phyloP scores from a whole-genome alignment of 2,113 vertebrate genomes.

The Motacilla tschutschensis region DNA sequence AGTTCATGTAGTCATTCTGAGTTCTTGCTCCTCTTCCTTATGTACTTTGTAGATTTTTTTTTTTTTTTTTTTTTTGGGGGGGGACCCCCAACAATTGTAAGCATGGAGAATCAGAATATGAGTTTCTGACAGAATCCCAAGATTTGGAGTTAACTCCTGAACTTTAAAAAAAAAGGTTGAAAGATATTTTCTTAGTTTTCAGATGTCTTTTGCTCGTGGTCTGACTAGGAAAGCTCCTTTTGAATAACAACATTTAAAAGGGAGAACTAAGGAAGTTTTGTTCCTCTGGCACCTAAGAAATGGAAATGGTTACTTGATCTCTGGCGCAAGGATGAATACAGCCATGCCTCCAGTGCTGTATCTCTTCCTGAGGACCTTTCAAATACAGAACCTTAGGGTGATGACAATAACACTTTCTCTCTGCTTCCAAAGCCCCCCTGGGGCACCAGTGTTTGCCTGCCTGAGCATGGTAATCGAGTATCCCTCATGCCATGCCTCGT shows the following conservation, averaged over 20 bases:
- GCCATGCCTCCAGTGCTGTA: not conserved
- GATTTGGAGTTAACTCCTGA: not conserved
- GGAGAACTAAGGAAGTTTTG: not conserved
- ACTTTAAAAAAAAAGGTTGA: not conserved
- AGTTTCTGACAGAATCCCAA: not conserved
- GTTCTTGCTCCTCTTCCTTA: not conserved
- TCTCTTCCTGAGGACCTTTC: not conserved
- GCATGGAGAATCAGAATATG: not conserved
- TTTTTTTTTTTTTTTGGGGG: no score
- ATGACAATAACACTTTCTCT: not conserved
- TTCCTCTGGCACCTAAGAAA: not conserved
- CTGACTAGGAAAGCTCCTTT: not conserved
- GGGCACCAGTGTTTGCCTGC: not conserved
- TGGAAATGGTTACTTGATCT: not conserved
- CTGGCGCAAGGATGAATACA: not conserved
- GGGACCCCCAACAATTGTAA: rapidly evolving
- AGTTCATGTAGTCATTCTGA: not conserved
- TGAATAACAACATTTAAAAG: not conserved
- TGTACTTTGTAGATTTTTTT: not conserved
- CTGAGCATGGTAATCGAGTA: not conserved
- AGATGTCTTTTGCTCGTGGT: not conserved
- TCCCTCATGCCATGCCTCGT: not conserved
- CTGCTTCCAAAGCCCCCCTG: not conserved
- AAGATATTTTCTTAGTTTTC: not conserved
- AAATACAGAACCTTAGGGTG: not conserved